A percentile compares a stretch with the other conserved stretches of the same genome.
These are phyloP conservation scores for Oscheius sp. DNA, from an alignment of 2,888 invertebrate species.

Conservation along the genomic window DNA sequence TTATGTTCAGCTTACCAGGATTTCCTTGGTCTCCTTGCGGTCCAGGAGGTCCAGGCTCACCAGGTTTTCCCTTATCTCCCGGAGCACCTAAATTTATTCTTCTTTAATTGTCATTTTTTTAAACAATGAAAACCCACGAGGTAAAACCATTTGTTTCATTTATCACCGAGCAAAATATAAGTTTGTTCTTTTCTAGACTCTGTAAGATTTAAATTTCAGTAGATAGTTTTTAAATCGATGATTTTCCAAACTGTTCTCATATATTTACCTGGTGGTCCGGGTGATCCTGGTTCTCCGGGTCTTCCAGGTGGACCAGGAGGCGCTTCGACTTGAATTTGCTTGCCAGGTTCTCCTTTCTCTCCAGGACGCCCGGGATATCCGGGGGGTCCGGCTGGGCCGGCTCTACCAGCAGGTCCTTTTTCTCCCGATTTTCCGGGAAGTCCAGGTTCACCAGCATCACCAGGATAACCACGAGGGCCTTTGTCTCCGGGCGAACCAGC, in stretches of 20 bases:
- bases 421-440: constrained; percentile 56
- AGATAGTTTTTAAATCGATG: too few species aligned
- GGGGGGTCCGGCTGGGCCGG: constrained; percentile 56
- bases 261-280: constrained; percentile 54
- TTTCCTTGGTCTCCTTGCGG: constrained; percentile 67
- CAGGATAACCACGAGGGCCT: constrained; percentile 65
- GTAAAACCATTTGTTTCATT: too few species aligned
- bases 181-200: too few species aligned
- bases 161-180: too few species aligned
- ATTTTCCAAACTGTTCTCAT: not conserved
- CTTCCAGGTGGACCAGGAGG: constrained; percentile 62
- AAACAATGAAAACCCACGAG: too few species aligned
- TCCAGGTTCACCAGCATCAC: constrained; percentile 66
- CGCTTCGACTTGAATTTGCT: constrained; percentile 47
- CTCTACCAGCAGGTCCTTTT: constrained; percentile 60
- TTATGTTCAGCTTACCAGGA: constrained; percentile 40
- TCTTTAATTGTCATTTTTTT: too few species aligned
- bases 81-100: constrained; percentile 41
- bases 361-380: constrained; percentile 66
- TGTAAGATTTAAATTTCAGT: too few species aligned
- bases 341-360: constrained; percentile 55
- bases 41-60: constrained; percentile 60
- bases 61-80: constrained; percentile 59
- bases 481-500: constrained; percentile 67
- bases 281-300: constrained; percentile 59